Evolutionary conservation across 1,140 invertebrate species (phyloP).

Genomic region (Brachionus sp.): DNA sequence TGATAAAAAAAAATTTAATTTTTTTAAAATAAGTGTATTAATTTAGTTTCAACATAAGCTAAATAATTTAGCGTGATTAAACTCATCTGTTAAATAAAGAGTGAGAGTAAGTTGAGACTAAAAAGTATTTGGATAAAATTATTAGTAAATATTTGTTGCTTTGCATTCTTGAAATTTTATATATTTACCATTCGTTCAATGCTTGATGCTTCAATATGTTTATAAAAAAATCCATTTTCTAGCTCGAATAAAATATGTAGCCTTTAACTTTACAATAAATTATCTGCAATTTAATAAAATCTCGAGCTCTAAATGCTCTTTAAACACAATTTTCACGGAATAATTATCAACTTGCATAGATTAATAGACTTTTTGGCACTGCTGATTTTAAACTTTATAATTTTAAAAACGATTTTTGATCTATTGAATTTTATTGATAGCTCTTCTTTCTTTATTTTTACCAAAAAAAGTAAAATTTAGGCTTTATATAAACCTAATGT

Average conservation of each 20-base stretch:
- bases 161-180: conserved; percentile 22
- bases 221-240: not conserved
- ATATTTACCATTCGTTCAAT: not conserved
- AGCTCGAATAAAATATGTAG: not conserved
- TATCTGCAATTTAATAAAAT: not conserved
- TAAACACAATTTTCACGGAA: too few species aligned
- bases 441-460: too few species aligned
- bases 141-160: not conserved
- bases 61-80: not conserved
- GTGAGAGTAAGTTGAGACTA: not conserved
- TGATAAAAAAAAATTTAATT: not conserved
- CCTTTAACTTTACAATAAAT: not conserved
- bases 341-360: too few species aligned
- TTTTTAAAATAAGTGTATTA: not conserved
- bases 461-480: too few species aligned
- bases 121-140: not conserved
- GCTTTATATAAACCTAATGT: too few species aligned
- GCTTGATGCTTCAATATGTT: not conserved
- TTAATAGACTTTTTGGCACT: too few species aligned
- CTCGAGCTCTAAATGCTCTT: too few species aligned
- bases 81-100: not conserved
- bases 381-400: too few species aligned
- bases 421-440: too few species aligned
- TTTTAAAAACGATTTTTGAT: too few species aligned
- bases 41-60: not conserved